Evolutionary conservation across 2,113 vertebrate species (phyloP), one percentile per base, ranked within the genome.

Genomic region (Pelecanus crispus): DNA sequence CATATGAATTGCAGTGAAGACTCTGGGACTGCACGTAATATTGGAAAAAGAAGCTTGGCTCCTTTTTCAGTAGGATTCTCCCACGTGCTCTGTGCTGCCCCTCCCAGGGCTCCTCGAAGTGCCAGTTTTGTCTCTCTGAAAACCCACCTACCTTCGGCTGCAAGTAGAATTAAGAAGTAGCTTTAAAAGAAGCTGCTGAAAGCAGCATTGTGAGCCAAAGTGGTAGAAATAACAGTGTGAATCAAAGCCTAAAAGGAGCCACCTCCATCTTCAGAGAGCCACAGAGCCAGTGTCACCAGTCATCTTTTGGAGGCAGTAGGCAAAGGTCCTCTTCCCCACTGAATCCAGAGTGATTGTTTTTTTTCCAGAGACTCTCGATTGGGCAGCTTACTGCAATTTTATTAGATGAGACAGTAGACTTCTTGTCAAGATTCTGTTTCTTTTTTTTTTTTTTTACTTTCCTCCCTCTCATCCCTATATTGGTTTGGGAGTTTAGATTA

Each of bases 401-500:
- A 56, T n/a, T 84, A 55, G 47, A 58, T 59, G 56, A 58, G 49
- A 66, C 56, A 45, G 62, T 53, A 56, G 86, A 66, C 15, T 61
- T 58, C 2, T n/a, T 71, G 73, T 85, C 22, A 38, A 75, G 55
- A 29, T 63, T 82, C 90, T 61, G 5, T 50, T 79, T 22, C 4
- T 14, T 29, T 21, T 3, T 52, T 61, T 29, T 50, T 34, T 52
- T 29, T 47, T 31, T 28, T 9, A 6, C 68, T 85, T 70, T n/a
- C 59, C 17, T 61, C 22, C 31, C n/a, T 40, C 62, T 45, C 45
- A 63, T 84, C 53, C 38, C 52, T 63, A 11, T 56, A 67, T 81
- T 53, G 55, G 36, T 83, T 88, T 90, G 68, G 88, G 75, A 92
- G 42, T 80, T 96, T 50, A 61, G 78, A 84, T 84, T 81, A 96